Conservation (phyloP, 2,888 invertebrate species). For the Ypsolopha sequella region DNA sequence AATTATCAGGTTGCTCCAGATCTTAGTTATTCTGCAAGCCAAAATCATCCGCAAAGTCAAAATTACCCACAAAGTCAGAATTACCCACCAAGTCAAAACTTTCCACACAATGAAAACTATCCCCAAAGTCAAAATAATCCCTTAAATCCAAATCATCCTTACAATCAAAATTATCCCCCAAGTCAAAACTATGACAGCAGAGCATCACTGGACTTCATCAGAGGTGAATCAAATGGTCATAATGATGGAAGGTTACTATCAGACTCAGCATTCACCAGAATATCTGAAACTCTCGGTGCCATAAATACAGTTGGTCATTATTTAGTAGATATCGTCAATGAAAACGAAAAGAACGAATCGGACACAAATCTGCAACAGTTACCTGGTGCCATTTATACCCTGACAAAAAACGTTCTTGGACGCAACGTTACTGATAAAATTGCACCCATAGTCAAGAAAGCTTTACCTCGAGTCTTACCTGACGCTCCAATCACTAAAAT, state of each 20-base stretch:
- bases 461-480: slow-evolving; percentile 50
- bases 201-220: slow-evolving; percentile 28
- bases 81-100: slow-evolving; percentile 19
- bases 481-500: slow-evolving; percentile 56
- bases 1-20: slow-evolving; percentile 3
- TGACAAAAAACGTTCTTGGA: slow-evolving; percentile 81
- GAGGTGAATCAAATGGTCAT: slow-evolving; percentile 28
- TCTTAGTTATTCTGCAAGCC: neutral
- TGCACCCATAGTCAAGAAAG: slow-evolving; percentile 75
- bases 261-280: slow-evolving; percentile 71
- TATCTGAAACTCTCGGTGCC: slow-evolving; percentile 79
- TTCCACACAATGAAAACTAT: slow-evolving; percentile 2
- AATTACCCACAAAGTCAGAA: slow-evolving; percentile 15
- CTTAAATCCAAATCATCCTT: slow-evolving; percentile 1
- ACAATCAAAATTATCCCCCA: slow-evolving; percentile 7
- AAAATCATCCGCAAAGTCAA: slow-evolving; percentile 13
- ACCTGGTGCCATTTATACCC: slow-evolving; percentile 81
- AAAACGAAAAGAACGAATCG: slow-evolving; percentile 52
- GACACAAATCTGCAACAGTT: slow-evolving; percentile 58
- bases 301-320: slow-evolving; percentile 89
- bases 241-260: slow-evolving; percentile 69
- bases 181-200: slow-evolving; percentile 29
- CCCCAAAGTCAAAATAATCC: slow-evolving; percentile 21
- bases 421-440: slow-evolving; percentile 85
- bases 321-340: slow-evolving; percentile 82